These are phyloP conservation scores for Kryphioiulus occultus DNA, from an alignment of 2,888 invertebrate species.

Conservation along the genomic window DNA sequence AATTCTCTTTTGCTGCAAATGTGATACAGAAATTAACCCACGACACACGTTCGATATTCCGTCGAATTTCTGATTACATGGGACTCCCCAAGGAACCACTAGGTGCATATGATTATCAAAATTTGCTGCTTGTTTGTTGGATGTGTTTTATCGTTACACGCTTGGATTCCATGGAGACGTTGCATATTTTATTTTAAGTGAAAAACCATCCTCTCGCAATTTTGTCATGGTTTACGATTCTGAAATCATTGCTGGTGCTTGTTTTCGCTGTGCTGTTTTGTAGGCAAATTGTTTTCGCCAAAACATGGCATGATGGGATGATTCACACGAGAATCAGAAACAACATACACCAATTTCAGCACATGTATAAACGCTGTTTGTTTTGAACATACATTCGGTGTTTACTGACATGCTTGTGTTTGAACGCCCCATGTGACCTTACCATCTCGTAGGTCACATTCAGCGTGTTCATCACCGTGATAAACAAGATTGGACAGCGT, in stretches of 20 bases:
- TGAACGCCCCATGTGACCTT: neutral
- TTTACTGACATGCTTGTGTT: neutral
- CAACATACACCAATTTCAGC: neutral
- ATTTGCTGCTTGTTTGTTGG: too few relatives aligned
- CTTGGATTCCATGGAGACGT: neutral
- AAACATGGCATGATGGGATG: neutral
- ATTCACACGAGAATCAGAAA: neutral
- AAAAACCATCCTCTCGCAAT: too few relatives aligned
- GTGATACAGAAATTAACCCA: neutral
- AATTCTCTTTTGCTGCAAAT: neutral
- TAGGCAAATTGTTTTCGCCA: too few relatives aligned
- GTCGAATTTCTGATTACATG: neutral
- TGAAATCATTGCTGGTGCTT: too few relatives aligned
- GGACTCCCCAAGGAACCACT: neutral
- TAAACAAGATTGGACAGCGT: neutral
- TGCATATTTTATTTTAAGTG: too few relatives aligned
- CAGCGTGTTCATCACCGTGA: neutral
- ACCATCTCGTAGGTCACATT: neutral
- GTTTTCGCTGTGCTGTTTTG: too few relatives aligned
- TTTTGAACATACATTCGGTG: neutral
- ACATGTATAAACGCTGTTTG: neutral
- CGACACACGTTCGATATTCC: neutral
- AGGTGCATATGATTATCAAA: neutral
- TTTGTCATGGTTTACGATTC: too few relatives aligned
- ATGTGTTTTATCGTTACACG: neutral